A percentile compares a stretch with the other conserved stretches of the same genome.
Evolutionary conservation across 2,113 vertebrate species (phyloP).

Genomic region (Prinia subflava): DNA sequence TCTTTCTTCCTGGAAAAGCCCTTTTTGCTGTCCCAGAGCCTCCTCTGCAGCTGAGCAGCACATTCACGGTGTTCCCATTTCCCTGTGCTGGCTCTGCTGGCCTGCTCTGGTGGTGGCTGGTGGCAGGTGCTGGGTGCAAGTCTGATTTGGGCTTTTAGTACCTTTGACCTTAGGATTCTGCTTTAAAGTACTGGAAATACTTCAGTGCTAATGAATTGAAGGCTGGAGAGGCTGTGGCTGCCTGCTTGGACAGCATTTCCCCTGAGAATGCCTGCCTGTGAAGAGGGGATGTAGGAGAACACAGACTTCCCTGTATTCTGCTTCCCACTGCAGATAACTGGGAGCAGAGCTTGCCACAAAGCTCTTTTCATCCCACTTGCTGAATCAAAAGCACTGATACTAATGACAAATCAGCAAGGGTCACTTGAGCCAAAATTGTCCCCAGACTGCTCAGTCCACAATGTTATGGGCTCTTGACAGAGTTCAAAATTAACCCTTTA

Average conservation of each 20-base stretch:
- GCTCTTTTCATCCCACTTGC: conserved; percentile 48
- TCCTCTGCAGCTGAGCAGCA: not conserved
- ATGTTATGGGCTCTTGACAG: not conserved
- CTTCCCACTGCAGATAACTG: conserved; percentile 27
- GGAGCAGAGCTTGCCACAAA: conserved; percentile 32
- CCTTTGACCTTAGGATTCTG: not conserved
- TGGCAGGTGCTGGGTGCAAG: not conserved
- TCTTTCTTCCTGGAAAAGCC: not conserved
- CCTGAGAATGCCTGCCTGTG: conserved; percentile 12
- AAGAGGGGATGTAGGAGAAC: not conserved
- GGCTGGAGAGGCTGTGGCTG: not conserved
- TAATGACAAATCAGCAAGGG: conserved; percentile 38
- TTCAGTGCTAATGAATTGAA: conserved; percentile 1
- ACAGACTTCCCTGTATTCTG: conserved; percentile 40
- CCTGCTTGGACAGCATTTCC: conserved; percentile 10
- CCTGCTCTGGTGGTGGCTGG: not conserved
- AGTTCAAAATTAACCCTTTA: not conserved
- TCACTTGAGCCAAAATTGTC: not conserved
- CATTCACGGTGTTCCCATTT: not conserved
- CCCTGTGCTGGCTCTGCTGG: not conserved
- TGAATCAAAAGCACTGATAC: conserved; percentile 51
- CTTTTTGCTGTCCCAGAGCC: not conserved
- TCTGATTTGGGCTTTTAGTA: not conserved
- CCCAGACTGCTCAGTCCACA: not conserved
- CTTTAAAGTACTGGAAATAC: not conserved